phyloP scores from a whole-genome alignment of 2,797 vertebrate species.

The Leucoraja ocellata region DNA sequence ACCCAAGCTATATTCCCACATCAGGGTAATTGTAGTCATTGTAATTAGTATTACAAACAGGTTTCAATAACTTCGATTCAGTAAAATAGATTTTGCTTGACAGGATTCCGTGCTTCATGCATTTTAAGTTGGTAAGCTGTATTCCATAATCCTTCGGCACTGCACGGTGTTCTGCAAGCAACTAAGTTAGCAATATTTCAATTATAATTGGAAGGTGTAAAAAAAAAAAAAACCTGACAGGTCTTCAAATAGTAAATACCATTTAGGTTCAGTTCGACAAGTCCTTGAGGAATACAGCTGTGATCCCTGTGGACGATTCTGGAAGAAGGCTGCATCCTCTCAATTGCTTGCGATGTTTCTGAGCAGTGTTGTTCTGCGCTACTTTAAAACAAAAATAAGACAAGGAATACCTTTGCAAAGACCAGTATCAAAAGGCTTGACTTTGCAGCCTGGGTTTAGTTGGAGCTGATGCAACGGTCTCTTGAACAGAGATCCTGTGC shows the following conservation, averaged over 20 bases:
- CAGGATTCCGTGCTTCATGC: neutral
- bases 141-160: neutral
- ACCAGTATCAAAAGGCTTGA: neutral
- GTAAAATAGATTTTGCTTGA: neutral
- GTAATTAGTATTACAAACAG: slow-evolving; percentile 14
- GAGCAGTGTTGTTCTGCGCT: neutral
- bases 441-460: neutral
- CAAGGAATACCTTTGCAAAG: neutral
- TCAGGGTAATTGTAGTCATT: slow-evolving; percentile 15
- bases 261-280: neutral
- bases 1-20: neutral
- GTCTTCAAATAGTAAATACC: neutral
- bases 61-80: neutral
- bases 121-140: neutral
- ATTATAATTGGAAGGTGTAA: neutral
- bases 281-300: neutral
- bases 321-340: neutral
- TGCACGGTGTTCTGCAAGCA: neutral
- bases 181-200: neutral
- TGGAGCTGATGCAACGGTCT: neutral
- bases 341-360: neutral
- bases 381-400: neutral
- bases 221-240: neutral
- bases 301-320: neutral
- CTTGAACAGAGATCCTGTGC: neutral